These are phyloP conservation scores for Fringilla coelebs DNA, from an alignment of 2,797 vertebrate species.

Conservation along the genomic window DNA sequence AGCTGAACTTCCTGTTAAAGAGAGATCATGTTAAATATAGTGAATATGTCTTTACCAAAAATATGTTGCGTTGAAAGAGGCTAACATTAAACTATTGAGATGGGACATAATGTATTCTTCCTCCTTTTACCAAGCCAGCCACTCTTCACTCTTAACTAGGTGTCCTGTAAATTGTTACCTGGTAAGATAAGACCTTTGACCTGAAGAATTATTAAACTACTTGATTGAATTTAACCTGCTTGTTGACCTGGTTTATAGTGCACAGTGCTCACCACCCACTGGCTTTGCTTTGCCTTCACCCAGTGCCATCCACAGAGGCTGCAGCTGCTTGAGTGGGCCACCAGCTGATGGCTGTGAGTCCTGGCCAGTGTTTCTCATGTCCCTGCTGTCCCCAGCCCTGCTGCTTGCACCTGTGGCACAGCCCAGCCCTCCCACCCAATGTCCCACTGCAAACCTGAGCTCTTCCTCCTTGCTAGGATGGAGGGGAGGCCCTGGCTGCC, in stretches of 20 bases:
- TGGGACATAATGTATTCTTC: slow-evolving; percentile 74
- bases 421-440: background rate
- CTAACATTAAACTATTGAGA: slow-evolving; percentile 75
- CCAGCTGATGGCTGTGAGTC: background rate
- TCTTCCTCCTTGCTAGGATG: background rate
- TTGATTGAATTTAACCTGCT: slow-evolving; percentile 69
- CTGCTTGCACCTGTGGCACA: background rate
- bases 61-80: slow-evolving; percentile 73
- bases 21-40: slow-evolving; percentile 75
- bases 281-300: slow-evolving; percentile 6
- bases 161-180: slow-evolving; percentile 72
- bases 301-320: background rate
- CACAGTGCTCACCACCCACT: slow-evolving; percentile 3
- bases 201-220: slow-evolving; percentile 75
- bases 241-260: slow-evolving; percentile 69
- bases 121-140: slow-evolving; percentile 71
- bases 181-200: slow-evolving; percentile 76
- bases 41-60: slow-evolving; percentile 88
- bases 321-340: background rate
- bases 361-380: background rate
- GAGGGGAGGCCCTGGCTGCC: background rate
- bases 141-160: slow-evolving; percentile 69
- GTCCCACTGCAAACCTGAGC: background rate
- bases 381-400: background rate
- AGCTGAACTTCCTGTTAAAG: slow-evolving; percentile 76